Percentiles rank a stretch among this genome's conserved stretches.
Conservation (phyloP, 2,797 vertebrate genomes). For the Decapterus maruadsi region DNA sequence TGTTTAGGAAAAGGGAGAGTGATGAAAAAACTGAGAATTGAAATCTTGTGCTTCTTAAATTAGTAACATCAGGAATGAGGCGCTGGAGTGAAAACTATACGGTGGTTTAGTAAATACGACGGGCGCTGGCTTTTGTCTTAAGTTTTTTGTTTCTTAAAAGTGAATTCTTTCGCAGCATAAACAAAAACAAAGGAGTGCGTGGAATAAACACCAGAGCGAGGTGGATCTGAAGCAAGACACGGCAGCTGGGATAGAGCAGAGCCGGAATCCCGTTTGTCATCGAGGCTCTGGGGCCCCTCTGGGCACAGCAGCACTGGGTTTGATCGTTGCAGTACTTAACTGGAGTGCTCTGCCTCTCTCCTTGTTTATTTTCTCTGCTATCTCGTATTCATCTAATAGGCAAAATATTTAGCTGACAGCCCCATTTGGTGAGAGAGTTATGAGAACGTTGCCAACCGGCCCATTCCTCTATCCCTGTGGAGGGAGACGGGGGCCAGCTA, state of each 20-base stretch:
- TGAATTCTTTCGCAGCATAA: constrained; percentile 24
- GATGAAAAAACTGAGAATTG: background rate
- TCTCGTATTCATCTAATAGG: constrained; percentile 84
- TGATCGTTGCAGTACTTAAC: constrained; percentile 84
- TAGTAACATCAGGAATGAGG: background rate
- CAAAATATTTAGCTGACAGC: constrained; percentile 90
- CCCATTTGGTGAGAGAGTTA: constrained; percentile 87
- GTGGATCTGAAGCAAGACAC: constrained; percentile 43
- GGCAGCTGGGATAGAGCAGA: constrained; percentile 71
- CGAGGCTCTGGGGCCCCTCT: constrained; percentile 77
- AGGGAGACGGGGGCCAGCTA: constrained; percentile 78
- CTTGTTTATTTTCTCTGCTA: constrained; percentile 86
- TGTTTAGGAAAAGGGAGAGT: background rate
- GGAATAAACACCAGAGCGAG: constrained; percentile 31
- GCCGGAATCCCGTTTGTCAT: constrained; percentile 84
- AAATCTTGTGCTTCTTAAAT: background rate
- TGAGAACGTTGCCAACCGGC: constrained; percentile 82
- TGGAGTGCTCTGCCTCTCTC: constrained; percentile 76
- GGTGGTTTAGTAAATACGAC: background rate
- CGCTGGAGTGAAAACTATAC: background rate
- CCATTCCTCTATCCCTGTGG: constrained; percentile 77
- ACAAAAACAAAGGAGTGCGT: constrained; percentile 42
- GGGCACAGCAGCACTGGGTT: constrained; percentile 72
- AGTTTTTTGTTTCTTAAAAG: constrained; percentile 18
- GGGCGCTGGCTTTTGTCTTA: constrained; percentile 6